These are phyloP conservation scores for Helicoverpa armigera DNA, from an alignment of 1,140 invertebrate species.

Conservation along the genomic window DNA sequence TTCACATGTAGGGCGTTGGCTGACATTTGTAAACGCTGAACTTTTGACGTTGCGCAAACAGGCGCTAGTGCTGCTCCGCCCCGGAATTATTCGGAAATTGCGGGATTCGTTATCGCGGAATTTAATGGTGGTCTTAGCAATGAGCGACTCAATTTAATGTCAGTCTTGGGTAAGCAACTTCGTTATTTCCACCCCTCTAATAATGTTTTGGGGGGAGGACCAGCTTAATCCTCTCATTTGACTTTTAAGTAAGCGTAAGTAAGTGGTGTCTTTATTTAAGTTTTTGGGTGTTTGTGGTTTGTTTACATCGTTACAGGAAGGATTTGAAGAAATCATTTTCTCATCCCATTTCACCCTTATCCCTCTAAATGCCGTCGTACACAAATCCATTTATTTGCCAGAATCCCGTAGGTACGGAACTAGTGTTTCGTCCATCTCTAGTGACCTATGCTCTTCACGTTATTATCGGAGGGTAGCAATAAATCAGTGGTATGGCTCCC, in stretches of 20 bases:
- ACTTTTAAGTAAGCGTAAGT: conserved; percentile 34
- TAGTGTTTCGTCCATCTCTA: not conserved
- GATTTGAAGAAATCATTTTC: no score
- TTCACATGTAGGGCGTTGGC: conserved; percentile 34
- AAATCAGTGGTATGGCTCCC: conserved; percentile 28
- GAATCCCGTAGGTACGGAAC: not conserved
- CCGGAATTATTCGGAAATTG: conserved; percentile 7
- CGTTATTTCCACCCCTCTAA: conserved; percentile 35
- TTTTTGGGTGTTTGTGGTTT: conserved; percentile 13
- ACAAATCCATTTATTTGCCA: not conserved
- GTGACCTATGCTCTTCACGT: conserved; percentile 33
- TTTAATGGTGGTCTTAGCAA: conserved; percentile 38
- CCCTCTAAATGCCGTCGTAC: not conserved
- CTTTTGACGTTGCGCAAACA: conserved; percentile 46
- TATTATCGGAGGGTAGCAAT: conserved; percentile 15
- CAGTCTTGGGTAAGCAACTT: conserved; percentile 39
- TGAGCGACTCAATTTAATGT: conserved; percentile 34
- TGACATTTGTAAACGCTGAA: conserved; percentile 46
- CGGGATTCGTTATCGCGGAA: conserved; percentile 39
- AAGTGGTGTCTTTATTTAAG: conserved; percentile 15
- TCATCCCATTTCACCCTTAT: no score
- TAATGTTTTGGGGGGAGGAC: not conserved
- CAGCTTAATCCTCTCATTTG: conserved; percentile 39
- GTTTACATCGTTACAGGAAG: not conserved
- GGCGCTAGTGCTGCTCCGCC: conserved; percentile 20